These are phyloP conservation scores for Urocynchramus pylzowi DNA, from an alignment of 2,113 vertebrate genomes.

Conservation along the genomic window DNA sequence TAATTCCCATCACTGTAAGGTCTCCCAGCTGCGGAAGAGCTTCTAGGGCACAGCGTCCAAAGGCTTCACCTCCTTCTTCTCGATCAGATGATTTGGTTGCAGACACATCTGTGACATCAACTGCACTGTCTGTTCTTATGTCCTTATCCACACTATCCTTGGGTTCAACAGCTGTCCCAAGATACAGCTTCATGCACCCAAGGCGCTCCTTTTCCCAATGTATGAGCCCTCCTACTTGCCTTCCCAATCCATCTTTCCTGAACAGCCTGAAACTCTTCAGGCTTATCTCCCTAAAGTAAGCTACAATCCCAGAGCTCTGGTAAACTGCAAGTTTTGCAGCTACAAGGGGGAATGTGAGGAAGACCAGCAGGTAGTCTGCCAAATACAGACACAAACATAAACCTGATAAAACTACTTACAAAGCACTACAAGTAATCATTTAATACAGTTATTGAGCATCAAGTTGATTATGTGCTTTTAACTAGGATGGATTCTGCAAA, in stretches of 20 bases:
- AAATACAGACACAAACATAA: background rate
- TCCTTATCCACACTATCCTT: background rate
- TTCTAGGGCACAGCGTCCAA: background rate
- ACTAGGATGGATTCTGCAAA: background rate
- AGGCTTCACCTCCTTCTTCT: background rate
- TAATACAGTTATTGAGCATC: background rate
- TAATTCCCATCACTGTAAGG: background rate
- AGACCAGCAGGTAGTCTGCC: background rate
- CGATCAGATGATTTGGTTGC: background rate
- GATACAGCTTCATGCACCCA: background rate
- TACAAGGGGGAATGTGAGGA: background rate
- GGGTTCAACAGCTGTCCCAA: background rate
- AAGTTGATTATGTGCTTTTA: background rate
- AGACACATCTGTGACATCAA: fast-evolving
- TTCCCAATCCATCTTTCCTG: background rate
- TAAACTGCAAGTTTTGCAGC: background rate
- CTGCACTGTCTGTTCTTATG: background rate
- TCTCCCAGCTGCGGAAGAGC: background rate
- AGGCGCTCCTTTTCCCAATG: background rate
- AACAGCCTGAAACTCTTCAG: background rate
- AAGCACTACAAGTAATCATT: background rate
- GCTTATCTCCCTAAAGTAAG: background rate
- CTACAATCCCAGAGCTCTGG: background rate
- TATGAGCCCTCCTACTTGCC: background rate
- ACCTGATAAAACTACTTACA: background rate